Base-by-base conservation (phyloP, 2,888 invertebrate species). In the Aphidoletes aphidimyza region DNA sequence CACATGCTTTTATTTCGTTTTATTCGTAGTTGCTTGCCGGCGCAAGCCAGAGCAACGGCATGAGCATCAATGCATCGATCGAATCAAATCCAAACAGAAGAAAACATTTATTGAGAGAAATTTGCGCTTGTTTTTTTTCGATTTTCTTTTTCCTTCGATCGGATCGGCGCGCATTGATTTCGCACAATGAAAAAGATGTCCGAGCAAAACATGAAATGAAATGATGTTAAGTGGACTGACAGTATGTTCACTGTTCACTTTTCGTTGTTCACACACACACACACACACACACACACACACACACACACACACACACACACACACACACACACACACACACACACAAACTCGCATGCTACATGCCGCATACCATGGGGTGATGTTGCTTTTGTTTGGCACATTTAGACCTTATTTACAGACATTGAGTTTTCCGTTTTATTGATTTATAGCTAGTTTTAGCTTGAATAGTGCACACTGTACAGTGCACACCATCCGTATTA, bases 161-260 rank as follows among this genome's bases (percentile, higher is more conserved):
- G 69, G 69, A 69, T 69, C 30, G 69, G 30, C 14, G 69, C 69
- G 69, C 69, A 54, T 54, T 22, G 54, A 22, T 5, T 22, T 54
- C n/a, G n/a, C 54, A 54, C 54, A 54, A 22, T 54, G 14, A n/a
- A n/a, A n/a, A n/a, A n/a, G n/a, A n/a, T n/a, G n/a, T n/a, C n/a
- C n/a, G n/a, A n/a, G n/a, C n/a, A n/a, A n/a, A 69, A 47, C 47
- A 47, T 47, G 5, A 54, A 30, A 69, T 69, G 26, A 26, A 69
- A 69, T n/a, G 69, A 69, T 34, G 30, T 69, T 30, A 69, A 69
- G n/a, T 69, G 69, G 69, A 69, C 69, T 69, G 69, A 69, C 69
- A n/a, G n/a, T n/a, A 69, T 69, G 69, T 69, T 69, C 54, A 54
- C n/a, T 42, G 8, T 6, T 9, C 14, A 42, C 8, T 42, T 6